Evolutionary conservation across 1,140 invertebrate genomes (phyloP), one percentile per base, ranked within the genome.

Genomic region (Psix sp.): DNA sequence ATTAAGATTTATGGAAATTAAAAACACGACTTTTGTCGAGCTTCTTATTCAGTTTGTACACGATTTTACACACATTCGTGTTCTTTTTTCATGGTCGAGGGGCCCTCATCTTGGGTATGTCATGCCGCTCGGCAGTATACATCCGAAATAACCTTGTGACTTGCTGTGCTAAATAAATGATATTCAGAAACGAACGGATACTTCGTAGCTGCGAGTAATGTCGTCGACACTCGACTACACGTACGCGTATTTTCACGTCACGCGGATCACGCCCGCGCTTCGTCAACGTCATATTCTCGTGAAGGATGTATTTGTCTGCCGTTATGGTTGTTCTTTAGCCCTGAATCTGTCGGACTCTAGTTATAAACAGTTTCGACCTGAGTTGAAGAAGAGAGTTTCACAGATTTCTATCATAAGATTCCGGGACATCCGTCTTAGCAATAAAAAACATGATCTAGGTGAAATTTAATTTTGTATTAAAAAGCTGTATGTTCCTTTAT

Each of bases 81-180:
- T 11, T 43, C 20, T 46, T 26, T 13, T 16, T 57, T 57, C 31
- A 49, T 18, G 14, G 20, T 36, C 29, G 9, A 43, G 51, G 5
- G 13, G 36, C 31, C 26, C 29, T 42, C 48, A 56, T 70, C 46
- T 70, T 46, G 18, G 24, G 42, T 29, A 42, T 21, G 65, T 68
- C 54, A 60, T 38, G 52, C 60, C 60, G 17, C 33, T 24, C 16
- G 33, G 9, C 46, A 46, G 40, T 52, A 68, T 39, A 46, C 48
- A 68, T 52, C 42, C 43, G 57, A 71, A 36, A 42, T 62, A 36
- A 54, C 54, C 54, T 60, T 56, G 36, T 35, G 66, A 56, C 33
- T 60, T 62, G 48, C 36, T 39, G 49, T 29, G 54, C 62, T 57
- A 51, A 51, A 72, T 72, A 72, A 71, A 72, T 63, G 42, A 63